phyloP scores from a whole-genome alignment of 2,113 vertebrate genomes.

The Macquaria australasica region DNA sequence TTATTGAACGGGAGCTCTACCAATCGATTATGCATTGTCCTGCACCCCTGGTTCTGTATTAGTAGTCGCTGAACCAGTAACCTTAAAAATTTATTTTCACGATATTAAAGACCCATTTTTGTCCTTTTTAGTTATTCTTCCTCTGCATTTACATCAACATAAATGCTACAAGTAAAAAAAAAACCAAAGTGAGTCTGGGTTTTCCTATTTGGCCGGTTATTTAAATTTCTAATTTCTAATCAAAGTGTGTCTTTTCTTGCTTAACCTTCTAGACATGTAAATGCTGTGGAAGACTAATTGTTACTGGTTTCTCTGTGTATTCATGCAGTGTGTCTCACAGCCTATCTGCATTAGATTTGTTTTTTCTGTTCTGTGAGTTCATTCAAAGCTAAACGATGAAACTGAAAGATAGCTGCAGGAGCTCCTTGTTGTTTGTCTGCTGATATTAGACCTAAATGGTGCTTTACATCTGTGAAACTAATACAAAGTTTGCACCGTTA shows the following conservation, averaged over 20 bases:
- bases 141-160: conserved; percentile 67
- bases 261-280: conserved; percentile 35
- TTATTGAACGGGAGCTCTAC: conserved; percentile 61
- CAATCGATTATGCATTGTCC: conserved; percentile 67
- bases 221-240: conserved; percentile 24
- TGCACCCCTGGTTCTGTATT: conserved; percentile 59
- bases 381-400: conserved; percentile 64
- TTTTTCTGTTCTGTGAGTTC: conserved; percentile 54
- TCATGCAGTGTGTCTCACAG: conserved; percentile 50
- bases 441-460: conserved; percentile 62
- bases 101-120: conserved; percentile 33
- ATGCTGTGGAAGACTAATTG: conserved; percentile 69
- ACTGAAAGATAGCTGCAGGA: conserved; percentile 60
- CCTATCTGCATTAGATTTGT: conserved; percentile 42
- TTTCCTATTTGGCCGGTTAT: conserved; percentile 21
- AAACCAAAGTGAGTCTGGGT: conserved; percentile 12
- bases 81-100: conserved; percentile 64
- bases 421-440: conserved; percentile 61
- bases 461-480: conserved; percentile 72
- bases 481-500: conserved; percentile 67
- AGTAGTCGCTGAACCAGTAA: conserved; percentile 67
- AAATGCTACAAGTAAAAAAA: conserved; percentile 22
- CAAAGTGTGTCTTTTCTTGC: conserved; percentile 10
- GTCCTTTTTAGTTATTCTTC: conserved; percentile 66
- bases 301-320: conserved; percentile 68